Evolutionary conservation across 2,113 vertebrate species (phyloP).

Genomic region (Laterallus jamaicensis): DNA sequence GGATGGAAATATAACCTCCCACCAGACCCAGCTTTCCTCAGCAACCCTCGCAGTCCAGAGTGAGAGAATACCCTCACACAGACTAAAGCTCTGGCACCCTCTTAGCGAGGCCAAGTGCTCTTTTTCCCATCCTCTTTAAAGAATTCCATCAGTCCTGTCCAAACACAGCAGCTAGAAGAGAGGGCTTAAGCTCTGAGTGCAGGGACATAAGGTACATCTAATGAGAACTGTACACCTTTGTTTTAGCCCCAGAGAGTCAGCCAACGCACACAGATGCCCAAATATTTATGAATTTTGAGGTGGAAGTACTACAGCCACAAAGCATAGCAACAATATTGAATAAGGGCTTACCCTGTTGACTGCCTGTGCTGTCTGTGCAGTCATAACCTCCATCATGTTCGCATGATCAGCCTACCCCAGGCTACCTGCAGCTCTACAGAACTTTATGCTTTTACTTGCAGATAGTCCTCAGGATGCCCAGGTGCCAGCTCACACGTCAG

Average conservation of each 20-base stretch:
- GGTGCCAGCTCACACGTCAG: neutral
- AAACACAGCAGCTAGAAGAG: neutral
- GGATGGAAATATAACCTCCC: neutral
- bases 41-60: rapidly evolving
- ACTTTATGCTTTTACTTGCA: neutral
- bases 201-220: neutral
- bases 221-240: neutral
- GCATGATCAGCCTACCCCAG: neutral
- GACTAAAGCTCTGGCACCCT: neutral
- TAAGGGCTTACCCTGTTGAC: neutral
- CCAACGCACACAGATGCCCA: neutral
- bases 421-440: neutral
- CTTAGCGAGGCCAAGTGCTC: neutral
- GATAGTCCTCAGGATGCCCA: neutral
- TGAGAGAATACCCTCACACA: neutral
- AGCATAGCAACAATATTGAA: neutral
- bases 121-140: neutral
- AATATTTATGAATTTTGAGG: neutral
- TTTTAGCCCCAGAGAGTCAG: neutral
- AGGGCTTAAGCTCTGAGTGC: neutral
- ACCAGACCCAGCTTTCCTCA: neutral
- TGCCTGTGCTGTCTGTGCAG: neutral
- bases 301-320: neutral
- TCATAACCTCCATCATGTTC: neutral
- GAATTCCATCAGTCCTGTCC: neutral